Conservation (phyloP, 2,797 vertebrate species). For the Clarias laeviceps region DNA sequence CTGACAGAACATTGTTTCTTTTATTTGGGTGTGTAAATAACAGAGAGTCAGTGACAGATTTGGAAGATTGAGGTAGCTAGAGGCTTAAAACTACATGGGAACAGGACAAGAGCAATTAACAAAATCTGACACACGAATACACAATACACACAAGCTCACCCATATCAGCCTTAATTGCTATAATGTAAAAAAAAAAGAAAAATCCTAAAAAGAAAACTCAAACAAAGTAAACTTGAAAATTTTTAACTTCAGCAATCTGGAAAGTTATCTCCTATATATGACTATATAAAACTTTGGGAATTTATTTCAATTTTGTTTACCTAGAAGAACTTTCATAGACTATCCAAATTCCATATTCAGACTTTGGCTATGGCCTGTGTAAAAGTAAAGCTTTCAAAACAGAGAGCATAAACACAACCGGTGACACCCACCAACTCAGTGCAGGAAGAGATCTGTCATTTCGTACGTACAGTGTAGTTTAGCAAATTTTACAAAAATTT, state of each 20-base stretch:
- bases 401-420: background rate
- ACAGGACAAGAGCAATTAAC: constrained; percentile 72
- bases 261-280: background rate
- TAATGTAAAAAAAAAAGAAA: background rate
- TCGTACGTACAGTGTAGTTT: background rate
- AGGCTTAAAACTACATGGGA: constrained; percentile 67
- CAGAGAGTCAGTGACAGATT: constrained; percentile 68
- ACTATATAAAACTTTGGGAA: constrained; percentile 5
- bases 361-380: background rate
- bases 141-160: constrained; percentile 38
- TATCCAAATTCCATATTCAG: background rate
- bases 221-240: constrained; percentile 9
- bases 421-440: background rate
- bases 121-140: constrained; percentile 63
- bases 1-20: constrained; percentile 66
- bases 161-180: constrained; percentile 50
- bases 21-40: constrained; percentile 74
- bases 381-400: background rate
- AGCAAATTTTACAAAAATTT: constrained; percentile 18
- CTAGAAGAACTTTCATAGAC: constrained; percentile 9
- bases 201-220: background rate
- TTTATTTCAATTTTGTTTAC: constrained; percentile 11
- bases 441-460: background rate
- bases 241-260: constrained; percentile 9
- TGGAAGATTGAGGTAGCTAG: constrained; percentile 47